Base-by-base conservation (phyloP, 2,888 invertebrate genomes). In the Phyllotreta cruciferae region DNA sequence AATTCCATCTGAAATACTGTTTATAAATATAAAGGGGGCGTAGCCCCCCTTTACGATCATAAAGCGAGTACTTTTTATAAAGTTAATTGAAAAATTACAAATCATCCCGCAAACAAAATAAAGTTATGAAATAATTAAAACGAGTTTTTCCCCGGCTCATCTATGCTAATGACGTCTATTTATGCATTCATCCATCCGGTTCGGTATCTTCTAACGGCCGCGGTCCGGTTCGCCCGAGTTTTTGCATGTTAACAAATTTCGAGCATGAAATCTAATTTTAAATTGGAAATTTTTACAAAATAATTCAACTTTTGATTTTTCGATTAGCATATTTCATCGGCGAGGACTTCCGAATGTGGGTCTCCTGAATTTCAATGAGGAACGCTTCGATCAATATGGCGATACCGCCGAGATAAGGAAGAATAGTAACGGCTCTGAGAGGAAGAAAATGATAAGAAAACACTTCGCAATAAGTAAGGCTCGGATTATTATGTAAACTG, bases 401-500 rank as follows among this genome's bases (percentile, higher is more conserved):
- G 24, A 52, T 50, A 58, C 35, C 10, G 52, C 11, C 1, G 52
- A 37, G 24, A 24, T 24, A 24, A 24, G 24, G 24, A 24, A 24
- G 24, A 24, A 24, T 4, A 24, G 24, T 24, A 24, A 24, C 24
- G 24, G 4, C 4, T 4, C 24, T 4, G 4, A 24, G 24, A 24
- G 24, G 24, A 24, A 24, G 24, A 24, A 24, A 24, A 24, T 24
- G 24, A 24, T 24, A 24, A 24, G 24, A 24, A 24, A 24, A 24
- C 24, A 24, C 4, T n/a, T n/a, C n/a, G n/a, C n/a, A n/a, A n/a
- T 24, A 24, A 24, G 24, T 24, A n/a, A n/a, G n/a, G n/a, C 75
- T 77, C 75, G 74, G 74, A 67, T 72, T 72, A 70, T 68, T 70
- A 72, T 71, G 73, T 72, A 71, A 41, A 36, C 47, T 13, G 10